These are phyloP conservation scores for Lagenorhynchus albirostris DNA, from an alignment of 2,113 vertebrate genomes.

Conservation along the genomic window DNA sequence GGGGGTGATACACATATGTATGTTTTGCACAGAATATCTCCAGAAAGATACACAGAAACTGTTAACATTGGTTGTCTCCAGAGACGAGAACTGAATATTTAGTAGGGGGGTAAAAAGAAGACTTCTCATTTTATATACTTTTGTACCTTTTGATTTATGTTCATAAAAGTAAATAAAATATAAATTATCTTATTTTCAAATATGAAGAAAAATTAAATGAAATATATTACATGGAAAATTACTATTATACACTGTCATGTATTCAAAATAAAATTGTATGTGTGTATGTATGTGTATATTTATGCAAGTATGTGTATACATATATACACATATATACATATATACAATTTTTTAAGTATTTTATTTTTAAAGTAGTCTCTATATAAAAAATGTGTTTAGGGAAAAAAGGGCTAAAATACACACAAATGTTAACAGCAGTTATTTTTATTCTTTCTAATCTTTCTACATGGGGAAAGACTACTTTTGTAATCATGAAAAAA, in stretches of 20 bases:
- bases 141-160: neutral
- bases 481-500: slow-evolving; percentile 20
- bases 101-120: neutral
- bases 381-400: neutral
- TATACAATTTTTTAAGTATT: neutral
- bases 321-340: neutral
- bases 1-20: neutral
- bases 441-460: slow-evolving; percentile 13
- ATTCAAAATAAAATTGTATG: neutral
- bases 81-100: neutral
- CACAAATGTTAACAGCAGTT: neutral
- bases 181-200: neutral
- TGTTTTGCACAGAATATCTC: neutral
- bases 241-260: neutral
- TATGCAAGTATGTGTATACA: neutral
- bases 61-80: neutral
- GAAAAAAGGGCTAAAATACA: neutral
- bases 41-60: neutral
- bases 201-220: neutral
- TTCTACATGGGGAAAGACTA: neutral
- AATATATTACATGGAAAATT: neutral
- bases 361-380: slow-evolving; percentile 8
- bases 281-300: neutral
- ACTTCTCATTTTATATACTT: neutral
- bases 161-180: neutral